Conservation (phyloP, 2,797 vertebrate genomes). For the Ispidina lecontei region DNA sequence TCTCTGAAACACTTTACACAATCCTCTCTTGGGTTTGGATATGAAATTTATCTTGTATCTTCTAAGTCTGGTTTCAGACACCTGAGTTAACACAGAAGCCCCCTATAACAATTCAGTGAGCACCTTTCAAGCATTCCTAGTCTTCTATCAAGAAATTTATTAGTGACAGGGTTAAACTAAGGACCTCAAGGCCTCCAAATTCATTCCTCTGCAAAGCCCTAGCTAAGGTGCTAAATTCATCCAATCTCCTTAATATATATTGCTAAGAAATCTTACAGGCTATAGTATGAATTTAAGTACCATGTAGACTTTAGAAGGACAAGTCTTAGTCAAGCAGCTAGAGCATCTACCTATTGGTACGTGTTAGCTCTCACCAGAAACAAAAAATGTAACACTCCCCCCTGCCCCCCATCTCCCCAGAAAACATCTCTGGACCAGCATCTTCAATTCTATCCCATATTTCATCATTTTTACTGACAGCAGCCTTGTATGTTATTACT, state of each 20-base stretch:
- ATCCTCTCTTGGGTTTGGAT: neutral
- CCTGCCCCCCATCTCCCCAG: too few species aligned
- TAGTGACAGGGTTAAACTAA: neutral
- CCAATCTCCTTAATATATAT: neutral
- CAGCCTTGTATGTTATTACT: neutral
- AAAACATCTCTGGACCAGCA: neutral
- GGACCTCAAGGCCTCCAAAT: neutral
- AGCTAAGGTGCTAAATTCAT: neutral
- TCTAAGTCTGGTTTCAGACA: neutral
- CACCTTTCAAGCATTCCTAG: neutral
- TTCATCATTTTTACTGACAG: neutral
- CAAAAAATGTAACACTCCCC: too few species aligned
- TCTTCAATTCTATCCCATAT: neutral
- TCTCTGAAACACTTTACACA: neutral
- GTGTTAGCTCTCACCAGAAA: neutral
- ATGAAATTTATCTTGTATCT: neutral
- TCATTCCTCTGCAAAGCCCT: neutral
- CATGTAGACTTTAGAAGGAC: neutral
- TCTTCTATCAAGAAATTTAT: neutral
- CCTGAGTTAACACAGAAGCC: rapidly evolving
- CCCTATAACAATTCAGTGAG: neutral
- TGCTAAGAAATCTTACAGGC: neutral
- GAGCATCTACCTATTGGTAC: neutral
- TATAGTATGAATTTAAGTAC: neutral
- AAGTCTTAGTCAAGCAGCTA: neutral